Conservation (phyloP, 1,140 invertebrate genomes). For the Globodera ellingtonae region DNA sequence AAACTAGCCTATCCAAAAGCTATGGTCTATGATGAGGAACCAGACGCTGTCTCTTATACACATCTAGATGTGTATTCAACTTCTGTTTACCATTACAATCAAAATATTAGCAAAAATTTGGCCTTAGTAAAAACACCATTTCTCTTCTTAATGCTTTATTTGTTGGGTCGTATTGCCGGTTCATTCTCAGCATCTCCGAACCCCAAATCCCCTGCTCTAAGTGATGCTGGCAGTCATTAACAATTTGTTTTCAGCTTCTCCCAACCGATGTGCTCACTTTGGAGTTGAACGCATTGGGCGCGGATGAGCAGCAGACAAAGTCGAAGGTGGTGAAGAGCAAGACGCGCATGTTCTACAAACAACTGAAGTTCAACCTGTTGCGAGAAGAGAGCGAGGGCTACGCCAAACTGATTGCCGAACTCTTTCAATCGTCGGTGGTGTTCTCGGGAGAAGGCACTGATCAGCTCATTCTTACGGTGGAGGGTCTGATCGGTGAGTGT, state of each 20-base stretch:
- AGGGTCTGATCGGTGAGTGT: constrained; percentile 82
- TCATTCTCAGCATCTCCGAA: no score
- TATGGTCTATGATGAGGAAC: constrained; percentile 24
- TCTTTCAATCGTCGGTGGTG: constrained; percentile 73
- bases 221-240: no score
- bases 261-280: constrained; percentile 51
- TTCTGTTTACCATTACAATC: no score
- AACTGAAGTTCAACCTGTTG: constrained; percentile 96
- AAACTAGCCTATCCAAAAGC: background rate
- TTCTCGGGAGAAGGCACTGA: background rate
- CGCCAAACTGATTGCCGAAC: constrained; percentile 92
- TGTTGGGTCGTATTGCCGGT: no score
- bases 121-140: no score
- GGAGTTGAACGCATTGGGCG: constrained; percentile 47
- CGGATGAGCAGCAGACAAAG: constrained; percentile 43
- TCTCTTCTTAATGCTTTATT: no score
- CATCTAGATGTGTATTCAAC: no score
- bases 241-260: constrained; percentile 37
- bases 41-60: no score
- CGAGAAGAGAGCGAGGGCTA: constrained; percentile 98
- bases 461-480: constrained; percentile 80
- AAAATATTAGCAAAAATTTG: no score
- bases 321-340: constrained; percentile 47
- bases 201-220: no score
- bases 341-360: constrained; percentile 77